Conservation (phyloP, 2,113 vertebrate species). For the Hirundichthys speculiger region DNA sequence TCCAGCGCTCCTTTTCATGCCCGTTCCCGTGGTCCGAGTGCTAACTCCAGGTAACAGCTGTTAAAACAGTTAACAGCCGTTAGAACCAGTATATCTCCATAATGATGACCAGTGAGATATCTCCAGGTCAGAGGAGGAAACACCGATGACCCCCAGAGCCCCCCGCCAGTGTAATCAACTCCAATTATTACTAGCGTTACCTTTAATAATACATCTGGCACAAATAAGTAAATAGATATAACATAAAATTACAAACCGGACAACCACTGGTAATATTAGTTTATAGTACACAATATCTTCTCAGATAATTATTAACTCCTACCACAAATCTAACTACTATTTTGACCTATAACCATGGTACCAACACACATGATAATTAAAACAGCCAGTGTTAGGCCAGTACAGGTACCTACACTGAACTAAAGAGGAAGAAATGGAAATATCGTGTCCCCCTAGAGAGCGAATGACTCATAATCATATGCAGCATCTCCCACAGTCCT, state of each 20-base stretch:
- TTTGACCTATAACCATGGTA: background rate
- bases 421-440: slow-evolving; percentile 29
- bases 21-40: too few species aligned
- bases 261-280: background rate
- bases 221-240: background rate
- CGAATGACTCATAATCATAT: slow-evolving; percentile 59
- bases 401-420: slow-evolving; percentile 30
- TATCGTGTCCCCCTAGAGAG: slow-evolving; percentile 49
- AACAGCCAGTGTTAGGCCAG: slow-evolving; percentile 20
- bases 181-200: too few species aligned
- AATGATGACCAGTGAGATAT: too few species aligned
- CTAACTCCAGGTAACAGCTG: too few species aligned
- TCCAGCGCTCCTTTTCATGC: too few species aligned
- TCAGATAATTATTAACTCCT: background rate
- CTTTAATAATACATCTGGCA: too few species aligned
- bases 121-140: too few species aligned
- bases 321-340: background rate
- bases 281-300: background rate
- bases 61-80: too few species aligned
- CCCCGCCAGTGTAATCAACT: too few species aligned
- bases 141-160: too few species aligned
- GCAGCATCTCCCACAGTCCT: slow-evolving; percentile 14
- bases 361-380: slow-evolving; percentile 13
- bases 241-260: background rate
- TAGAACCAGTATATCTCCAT: too few species aligned